These are phyloP conservation scores for Brenthis hecate DNA, from an alignment of 2,888 invertebrate genomes.

Conservation along the genomic window DNA sequence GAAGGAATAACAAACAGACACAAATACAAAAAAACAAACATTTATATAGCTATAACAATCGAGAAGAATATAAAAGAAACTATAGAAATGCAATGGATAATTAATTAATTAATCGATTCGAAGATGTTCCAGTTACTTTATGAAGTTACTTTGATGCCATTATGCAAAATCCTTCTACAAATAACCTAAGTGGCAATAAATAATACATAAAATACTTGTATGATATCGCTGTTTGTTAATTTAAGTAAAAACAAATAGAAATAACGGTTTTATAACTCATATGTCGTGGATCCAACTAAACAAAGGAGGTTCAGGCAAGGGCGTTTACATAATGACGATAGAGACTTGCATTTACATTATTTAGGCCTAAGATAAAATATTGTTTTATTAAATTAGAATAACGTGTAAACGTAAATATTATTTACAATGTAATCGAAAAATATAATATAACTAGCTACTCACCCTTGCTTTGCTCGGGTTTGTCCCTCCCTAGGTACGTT, in stretches of 20 bases:
- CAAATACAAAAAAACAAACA: too few relatives aligned
- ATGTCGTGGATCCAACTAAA: slow-evolving; percentile 3
- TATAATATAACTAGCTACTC: too few relatives aligned
- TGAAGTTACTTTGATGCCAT: not conserved
- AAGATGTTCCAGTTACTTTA: not conserved
- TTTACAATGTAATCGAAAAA: too few relatives aligned
- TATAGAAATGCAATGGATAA: too few relatives aligned
- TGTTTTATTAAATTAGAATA: not conserved
- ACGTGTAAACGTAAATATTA: too few relatives aligned
- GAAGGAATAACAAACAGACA: too few relatives aligned
- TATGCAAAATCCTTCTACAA: slow-evolving; percentile 2
- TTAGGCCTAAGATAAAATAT: slow-evolving; percentile 5
- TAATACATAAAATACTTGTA: not conserved
- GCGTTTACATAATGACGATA: slow-evolving; percentile 18
- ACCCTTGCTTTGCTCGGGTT: too few relatives aligned
- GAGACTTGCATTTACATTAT: slow-evolving; percentile 6
- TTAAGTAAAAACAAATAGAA: slow-evolving; percentile 2
- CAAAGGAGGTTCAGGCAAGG: slow-evolving; percentile 17
- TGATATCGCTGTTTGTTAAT: slow-evolving; percentile 7
- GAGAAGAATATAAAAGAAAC: too few relatives aligned
- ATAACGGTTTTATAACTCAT: not conserved
- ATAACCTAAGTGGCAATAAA: not conserved
- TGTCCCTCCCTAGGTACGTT: too few relatives aligned
- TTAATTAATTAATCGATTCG: not conserved
- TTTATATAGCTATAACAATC: too few relatives aligned